Evolutionary conservation across 2,113 vertebrate species (phyloP).

Genomic region (Carlito syrichta): DNA sequence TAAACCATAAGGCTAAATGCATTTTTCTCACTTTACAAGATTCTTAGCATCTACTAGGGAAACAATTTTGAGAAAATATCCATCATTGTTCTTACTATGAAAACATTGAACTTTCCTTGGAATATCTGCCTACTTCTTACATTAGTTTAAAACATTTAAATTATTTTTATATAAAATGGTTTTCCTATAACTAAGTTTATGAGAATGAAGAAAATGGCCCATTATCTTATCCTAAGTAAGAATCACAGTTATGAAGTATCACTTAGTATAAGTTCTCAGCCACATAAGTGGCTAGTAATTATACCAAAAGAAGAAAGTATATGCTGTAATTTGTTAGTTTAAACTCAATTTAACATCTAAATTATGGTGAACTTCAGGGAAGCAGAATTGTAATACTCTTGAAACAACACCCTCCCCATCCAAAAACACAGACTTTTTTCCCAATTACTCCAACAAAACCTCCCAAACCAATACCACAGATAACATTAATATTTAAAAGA

Average conservation of each 20-base stretch:
- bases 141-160: constrained; percentile 9
- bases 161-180: constrained; percentile 43
- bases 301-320: background rate
- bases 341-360: background rate
- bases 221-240: constrained; percentile 16
- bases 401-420: background rate
- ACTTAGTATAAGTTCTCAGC: background rate
- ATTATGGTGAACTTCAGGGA: background rate
- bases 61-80: background rate
- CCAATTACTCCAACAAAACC: background rate
- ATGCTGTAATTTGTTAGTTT: background rate
- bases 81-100: background rate
- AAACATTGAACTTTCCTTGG: background rate
- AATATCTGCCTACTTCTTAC: background rate
- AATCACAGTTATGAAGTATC: background rate
- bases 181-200: constrained; percentile 4
- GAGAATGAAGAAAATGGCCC: constrained; percentile 17
- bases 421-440: background rate
- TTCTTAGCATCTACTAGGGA: background rate
- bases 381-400: background rate
- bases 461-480: background rate
- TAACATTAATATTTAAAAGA: background rate
- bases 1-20: constrained; percentile 21
- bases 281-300: background rate
- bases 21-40: constrained; percentile 27